These are phyloP conservation scores for Rosalia funebris DNA, from an alignment of 2,888 invertebrate species.

Conservation along the genomic window DNA sequence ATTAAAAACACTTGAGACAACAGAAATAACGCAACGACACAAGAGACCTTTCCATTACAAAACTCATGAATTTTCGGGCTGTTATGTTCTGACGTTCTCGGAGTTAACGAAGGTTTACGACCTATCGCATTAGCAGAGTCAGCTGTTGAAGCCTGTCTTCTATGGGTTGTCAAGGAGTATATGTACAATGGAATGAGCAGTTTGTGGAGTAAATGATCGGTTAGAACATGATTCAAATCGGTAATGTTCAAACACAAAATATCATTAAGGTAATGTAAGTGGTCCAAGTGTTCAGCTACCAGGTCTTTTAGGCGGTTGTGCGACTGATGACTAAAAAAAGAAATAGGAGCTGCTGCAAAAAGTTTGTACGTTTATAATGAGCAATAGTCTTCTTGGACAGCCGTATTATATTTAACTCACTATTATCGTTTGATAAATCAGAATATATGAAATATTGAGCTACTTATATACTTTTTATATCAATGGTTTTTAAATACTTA, in stretches of 20 bases:
- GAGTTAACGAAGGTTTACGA: conserved; percentile 27
- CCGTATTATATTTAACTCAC: no score
- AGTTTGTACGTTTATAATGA: no score
- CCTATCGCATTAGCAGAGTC: conserved; percentile 71
- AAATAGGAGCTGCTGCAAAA: background rate
- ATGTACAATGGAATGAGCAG: conserved; percentile 93
- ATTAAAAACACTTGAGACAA: conserved; percentile 96
- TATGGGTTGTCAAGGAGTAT: conserved; percentile 77
- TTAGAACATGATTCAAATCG: conserved; percentile 91
- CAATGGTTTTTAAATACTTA: no score
- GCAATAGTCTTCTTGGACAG: no score
- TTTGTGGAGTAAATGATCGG: conserved; percentile 93
- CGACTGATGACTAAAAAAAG: conserved; percentile 82
- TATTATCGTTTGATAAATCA: no score
- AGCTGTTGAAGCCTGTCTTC: conserved; percentile 65
- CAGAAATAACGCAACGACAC: conserved; percentile 90
- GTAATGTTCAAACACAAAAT: conserved; percentile 92
- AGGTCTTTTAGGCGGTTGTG: conserved; percentile 90
- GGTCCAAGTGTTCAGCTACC: conserved; percentile 97
- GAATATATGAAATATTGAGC: no score
- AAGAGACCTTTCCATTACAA: conserved; percentile 75
- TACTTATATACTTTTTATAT: no score
- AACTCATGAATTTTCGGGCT: conserved; percentile 50
- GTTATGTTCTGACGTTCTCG: conserved; percentile 48
- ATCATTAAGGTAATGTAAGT: conserved; percentile 96